Evolutionary conservation across 2,888 invertebrate species (phyloP), one percentile per base, ranked within the genome.

Genomic region (Omphaloscelis lunosa): DNA sequence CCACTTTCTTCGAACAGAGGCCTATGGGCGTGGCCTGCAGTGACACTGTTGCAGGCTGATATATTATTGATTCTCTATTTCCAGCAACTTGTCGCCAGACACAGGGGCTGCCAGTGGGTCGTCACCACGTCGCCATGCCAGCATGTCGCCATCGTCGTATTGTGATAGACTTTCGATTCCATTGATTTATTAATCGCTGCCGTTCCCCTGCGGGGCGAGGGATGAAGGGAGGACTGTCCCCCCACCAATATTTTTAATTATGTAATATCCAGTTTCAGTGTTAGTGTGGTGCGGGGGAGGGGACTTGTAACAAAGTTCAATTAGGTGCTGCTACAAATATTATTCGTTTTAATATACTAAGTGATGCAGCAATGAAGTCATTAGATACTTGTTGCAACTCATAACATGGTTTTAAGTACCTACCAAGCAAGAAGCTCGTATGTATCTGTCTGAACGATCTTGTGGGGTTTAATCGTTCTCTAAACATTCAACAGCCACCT

Each of bases 111-210:
- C 27, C 62, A 12, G 53, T 12, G 80, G 58, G 20, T 66, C 74
- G 74, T 7, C 79, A 29, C 73, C 59, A 0, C 39, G 69, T 34
- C 69, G 78, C 58, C 27, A 20, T 15, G 53, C 29, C 62, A 59
- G 12, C 62, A 6, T 2, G 67, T 15, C n/a, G 34, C 34, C 34
- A 20, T 62, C 58, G 27, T 53, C 34, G 61, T 62, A 63, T 65
- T 79, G 69, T 74, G 75, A 77, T 75, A 82, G 76, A 82, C 82
- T 85, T 79, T 86, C 80, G 71, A 87, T 87, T 72, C 63, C 77
- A 80, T 80, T 86, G 88, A 85, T 87, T 87, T 87, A 87, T 84
- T 85, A 75, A 79, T 77, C 73, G 71, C 12, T 63, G 29, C 41
- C 56, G 45, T 39, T 48, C 53, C 39, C 23, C 62, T n/a, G 56